Evolutionary conservation across 2,888 invertebrate genomes (phyloP).

Genomic region (Rhogogaster chlorosoma): DNA sequence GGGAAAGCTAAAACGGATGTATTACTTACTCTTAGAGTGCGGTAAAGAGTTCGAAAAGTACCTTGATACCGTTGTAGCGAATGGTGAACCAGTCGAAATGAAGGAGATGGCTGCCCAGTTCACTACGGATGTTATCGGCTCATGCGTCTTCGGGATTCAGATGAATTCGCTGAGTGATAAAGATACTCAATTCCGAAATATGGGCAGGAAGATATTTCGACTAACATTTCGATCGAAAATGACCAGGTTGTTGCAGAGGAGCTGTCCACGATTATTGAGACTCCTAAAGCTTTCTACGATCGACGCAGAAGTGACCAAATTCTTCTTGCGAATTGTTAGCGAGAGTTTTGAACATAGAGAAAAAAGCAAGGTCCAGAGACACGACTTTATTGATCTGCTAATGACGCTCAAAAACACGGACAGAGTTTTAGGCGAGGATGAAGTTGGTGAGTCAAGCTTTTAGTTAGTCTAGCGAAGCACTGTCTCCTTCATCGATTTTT

Average conservation of each 20-base stretch:
- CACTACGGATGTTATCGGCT: conserved; percentile 73
- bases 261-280: conserved; percentile 68
- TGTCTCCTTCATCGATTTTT: no score
- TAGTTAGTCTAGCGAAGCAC: no score
- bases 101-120: conserved; percentile 67
- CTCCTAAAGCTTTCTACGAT: conserved; percentile 70
- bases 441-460: conserved; percentile 7
- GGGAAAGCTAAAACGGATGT: conserved; percentile 75
- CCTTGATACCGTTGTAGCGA: not conserved
- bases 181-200: conserved; percentile 65
- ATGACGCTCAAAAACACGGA: conserved; percentile 77
- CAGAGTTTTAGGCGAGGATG: not conserved
- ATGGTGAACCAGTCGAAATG: conserved; percentile 44
- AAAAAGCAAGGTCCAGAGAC: conserved; percentile 76
- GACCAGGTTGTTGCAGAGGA: conserved; percentile 16
- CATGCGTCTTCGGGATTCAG: conserved; percentile 72
- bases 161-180: conserved; percentile 66
- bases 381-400: conserved; percentile 80
- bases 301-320: conserved; percentile 71
- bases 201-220: conserved; percentile 64
- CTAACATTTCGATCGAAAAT: conserved; percentile 57
- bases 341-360: conserved; percentile 78
- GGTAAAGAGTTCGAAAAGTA: conserved; percentile 50
- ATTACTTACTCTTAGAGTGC: conserved; percentile 65
- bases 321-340: conserved; percentile 78